Conservation (phyloP, 2,888 invertebrate species). For the Macrophya annulata region DNA sequence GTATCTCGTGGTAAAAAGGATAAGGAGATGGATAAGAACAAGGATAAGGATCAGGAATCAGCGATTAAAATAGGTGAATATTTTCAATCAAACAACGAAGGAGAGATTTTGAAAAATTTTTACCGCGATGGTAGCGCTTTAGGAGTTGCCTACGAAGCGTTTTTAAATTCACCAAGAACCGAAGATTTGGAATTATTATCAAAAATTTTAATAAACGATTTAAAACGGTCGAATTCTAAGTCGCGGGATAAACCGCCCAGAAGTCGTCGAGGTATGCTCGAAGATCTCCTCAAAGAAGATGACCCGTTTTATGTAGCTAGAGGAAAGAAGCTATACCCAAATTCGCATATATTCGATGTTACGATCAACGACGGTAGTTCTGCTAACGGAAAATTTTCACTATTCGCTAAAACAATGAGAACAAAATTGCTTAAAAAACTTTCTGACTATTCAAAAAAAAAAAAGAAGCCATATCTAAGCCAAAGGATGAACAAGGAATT, state of each 20-base stretch:
- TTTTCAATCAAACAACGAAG: neutral
- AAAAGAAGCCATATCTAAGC: neutral
- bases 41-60: neutral
- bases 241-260: conserved; percentile 41
- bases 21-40: neutral
- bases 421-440: conserved; percentile 27
- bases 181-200: neutral
- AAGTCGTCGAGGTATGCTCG: conserved; percentile 63
- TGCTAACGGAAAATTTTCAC: neutral
- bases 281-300: conserved; percentile 63
- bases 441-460: neutral
- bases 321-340: conserved; percentile 59
- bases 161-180: neutral
- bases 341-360: neutral
- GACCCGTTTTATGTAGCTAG: conserved; percentile 68
- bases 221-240: neutral
- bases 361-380: neutral
- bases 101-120: neutral
- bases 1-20: conserved; percentile 68
- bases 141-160: neutral
- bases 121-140: conserved; percentile 1
- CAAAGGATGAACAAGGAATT: neutral
- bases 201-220: neutral
- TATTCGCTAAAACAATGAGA: conserved; percentile 22
- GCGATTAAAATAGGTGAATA: neutral